A percentile compares a stretch with the other conserved stretches of the same genome.
These are phyloP conservation scores for Lepidocolaptes lacrymiger DNA, from an alignment of 2,797 vertebrate species.

Conservation along the genomic window DNA sequence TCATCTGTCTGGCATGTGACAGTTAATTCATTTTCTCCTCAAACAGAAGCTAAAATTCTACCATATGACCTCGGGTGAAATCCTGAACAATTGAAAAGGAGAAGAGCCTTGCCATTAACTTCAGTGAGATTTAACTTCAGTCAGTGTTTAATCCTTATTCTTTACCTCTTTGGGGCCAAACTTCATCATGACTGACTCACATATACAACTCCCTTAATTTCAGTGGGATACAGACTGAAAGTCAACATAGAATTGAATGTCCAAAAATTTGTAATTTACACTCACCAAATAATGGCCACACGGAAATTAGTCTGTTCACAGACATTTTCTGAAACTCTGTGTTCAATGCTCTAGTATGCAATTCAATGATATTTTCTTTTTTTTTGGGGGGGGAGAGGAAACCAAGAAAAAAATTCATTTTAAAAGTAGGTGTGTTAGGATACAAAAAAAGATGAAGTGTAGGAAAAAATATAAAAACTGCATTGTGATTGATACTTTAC, in stretches of 20 bases:
- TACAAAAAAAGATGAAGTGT: neutral
- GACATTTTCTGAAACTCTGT: neutral
- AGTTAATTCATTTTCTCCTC: conserved; percentile 72
- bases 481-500: neutral
- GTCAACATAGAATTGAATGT: neutral
- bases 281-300: neutral
- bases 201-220: neutral
- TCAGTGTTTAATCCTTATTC: neutral
- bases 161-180: neutral
- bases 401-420: neutral
- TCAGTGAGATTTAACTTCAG: neutral
- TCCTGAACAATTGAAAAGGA: neutral
- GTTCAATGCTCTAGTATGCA: neutral
- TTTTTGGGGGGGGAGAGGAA: neutral
- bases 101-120: neutral
- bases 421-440: neutral
- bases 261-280: neutral
- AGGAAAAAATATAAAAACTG: neutral
- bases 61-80: conserved; percentile 14
- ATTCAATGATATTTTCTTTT: neutral
- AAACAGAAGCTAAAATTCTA: conserved; percentile 52
- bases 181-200: neutral
- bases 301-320: neutral
- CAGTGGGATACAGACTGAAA: neutral
- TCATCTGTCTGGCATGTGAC: conserved; percentile 69